Conservation (phyloP, 2,888 invertebrate genomes). For the Herminia tarsipennalis region DNA sequence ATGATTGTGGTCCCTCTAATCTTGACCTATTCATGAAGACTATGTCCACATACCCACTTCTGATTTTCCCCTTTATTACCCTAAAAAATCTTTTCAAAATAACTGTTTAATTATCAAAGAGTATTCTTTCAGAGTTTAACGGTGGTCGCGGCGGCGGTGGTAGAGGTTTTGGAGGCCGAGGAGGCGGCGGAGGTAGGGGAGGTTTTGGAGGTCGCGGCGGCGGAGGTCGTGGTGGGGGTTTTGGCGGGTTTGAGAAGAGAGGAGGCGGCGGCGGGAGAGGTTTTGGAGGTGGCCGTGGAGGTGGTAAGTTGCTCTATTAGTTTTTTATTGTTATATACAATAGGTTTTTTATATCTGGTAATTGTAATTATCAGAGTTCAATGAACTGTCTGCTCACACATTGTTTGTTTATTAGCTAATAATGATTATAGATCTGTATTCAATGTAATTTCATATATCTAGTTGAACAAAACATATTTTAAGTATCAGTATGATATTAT, state of each 20-base stretch:
- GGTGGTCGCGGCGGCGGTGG: constrained; percentile 63
- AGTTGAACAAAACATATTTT: too few species aligned
- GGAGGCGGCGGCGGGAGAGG: constrained; percentile 61
- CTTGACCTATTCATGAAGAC: constrained; percentile 84
- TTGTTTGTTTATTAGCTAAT: too few species aligned
- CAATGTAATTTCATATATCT: too few species aligned
- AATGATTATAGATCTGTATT: too few species aligned
- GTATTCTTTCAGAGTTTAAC: constrained; percentile 63
- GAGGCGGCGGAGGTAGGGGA: constrained; percentile 62
- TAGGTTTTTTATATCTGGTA: too few species aligned
- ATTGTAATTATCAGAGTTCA: too few species aligned
- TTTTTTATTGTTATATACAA: too few species aligned
- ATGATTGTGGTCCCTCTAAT: constrained; percentile 83
- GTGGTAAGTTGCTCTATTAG: too few species aligned
- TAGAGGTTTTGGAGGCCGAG: constrained; percentile 62
- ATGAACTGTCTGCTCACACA: too few species aligned
- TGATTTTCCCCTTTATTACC: constrained; percentile 44
- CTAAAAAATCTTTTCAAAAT: too few species aligned
- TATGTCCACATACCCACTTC: constrained; percentile 84
- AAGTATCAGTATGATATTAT: too few species aligned
- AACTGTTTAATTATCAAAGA: neutral
- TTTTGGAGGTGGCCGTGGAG: constrained; percentile 62
- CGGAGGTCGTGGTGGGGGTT: constrained; percentile 59
- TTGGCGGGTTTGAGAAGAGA: constrained; percentile 48
- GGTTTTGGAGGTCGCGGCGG: constrained; percentile 79